phyloP scores from a whole-genome alignment of 2,888 invertebrate genomes.

The Synanthedon vespiformis region DNA sequence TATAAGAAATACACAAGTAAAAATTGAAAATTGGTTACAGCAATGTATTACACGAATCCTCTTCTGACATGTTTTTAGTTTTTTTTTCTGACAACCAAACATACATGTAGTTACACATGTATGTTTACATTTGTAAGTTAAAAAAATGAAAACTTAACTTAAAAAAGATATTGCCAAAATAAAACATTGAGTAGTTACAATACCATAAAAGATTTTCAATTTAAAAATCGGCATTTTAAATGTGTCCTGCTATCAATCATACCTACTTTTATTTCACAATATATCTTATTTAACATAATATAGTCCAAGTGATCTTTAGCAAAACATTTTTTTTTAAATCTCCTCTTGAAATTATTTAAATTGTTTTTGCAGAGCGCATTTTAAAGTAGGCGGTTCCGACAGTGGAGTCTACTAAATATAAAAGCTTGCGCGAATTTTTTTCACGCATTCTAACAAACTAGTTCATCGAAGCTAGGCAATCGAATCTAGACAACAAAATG shows the following conservation, averaged over 20 bases:
- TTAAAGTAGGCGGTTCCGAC: conserved; percentile 50
- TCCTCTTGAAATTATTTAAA: conserved; percentile 6
- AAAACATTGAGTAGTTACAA: neutral
- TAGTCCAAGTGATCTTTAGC: conserved; percentile 4
- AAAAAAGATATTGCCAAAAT: neutral
- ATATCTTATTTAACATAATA: conserved; percentile 1
- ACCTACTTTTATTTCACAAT: neutral
- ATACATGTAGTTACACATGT: too few species aligned
- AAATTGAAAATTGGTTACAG: too few species aligned
- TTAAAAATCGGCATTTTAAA: neutral
- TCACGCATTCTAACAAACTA: conserved; percentile 50
- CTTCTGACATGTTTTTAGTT: too few species aligned
- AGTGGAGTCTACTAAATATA: conserved; percentile 26
- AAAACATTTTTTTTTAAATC: conserved; percentile 5
- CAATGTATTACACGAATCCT: too few species aligned
- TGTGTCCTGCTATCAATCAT: neutral
- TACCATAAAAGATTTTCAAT: neutral
- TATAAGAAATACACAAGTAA: too few species aligned
- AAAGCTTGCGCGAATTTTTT: conserved; percentile 52
- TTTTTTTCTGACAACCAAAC: too few species aligned
- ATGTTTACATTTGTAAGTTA: too few species aligned
- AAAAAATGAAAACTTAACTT: too few species aligned
- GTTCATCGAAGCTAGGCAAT: conserved; percentile 47
- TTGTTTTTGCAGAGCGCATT: conserved; percentile 43
- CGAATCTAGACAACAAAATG: conserved; percentile 28